Percentiles rank a stretch among this genome's conserved stretches.
phyloP scores from a whole-genome alignment of 2,888 invertebrate species.

The Venustoraphidia nigricollis region DNA sequence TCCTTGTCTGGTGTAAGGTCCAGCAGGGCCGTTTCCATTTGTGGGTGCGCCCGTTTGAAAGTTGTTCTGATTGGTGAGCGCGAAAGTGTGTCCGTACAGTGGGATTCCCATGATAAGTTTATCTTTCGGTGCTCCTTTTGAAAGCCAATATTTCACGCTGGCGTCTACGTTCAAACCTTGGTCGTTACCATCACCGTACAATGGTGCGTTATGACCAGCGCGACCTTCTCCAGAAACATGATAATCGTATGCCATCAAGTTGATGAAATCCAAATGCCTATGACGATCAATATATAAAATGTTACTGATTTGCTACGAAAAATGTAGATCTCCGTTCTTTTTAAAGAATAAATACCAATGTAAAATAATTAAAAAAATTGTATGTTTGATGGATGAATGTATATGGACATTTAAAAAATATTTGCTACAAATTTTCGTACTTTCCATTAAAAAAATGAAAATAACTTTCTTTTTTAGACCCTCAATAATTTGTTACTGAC shows the following conservation, averaged over 20 bases:
- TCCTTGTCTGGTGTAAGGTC: conserved; percentile 42
- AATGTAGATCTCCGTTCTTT: too few species aligned
- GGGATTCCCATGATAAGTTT: conserved; percentile 57
- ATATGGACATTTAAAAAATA: too few species aligned
- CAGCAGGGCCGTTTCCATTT: conserved; percentile 38
- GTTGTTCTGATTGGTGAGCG: conserved; percentile 28
- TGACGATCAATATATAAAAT: conserved; percentile 9
- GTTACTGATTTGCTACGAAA: too few species aligned
- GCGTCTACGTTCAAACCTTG: conserved; percentile 16
- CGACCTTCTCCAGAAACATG: conserved; percentile 49
- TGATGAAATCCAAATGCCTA: conserved; percentile 46
- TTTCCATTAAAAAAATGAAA: too few species aligned
- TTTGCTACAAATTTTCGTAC: too few species aligned
- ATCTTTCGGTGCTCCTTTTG: conserved; percentile 36
- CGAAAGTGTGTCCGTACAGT: conserved; percentile 52
- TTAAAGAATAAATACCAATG: too few species aligned
- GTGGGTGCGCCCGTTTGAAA: conserved; percentile 37
- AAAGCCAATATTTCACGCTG: conserved; percentile 32
- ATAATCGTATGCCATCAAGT: conserved; percentile 61
- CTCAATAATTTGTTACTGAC: too few species aligned
- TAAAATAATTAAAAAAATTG: too few species aligned
- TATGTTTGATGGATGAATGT: too few species aligned
- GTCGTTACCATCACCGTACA: conserved; percentile 33
- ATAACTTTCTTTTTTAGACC: too few species aligned
- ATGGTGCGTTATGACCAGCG: conserved; percentile 52